A percentile compares a stretch with the other conserved stretches of the same genome.
phyloP scores from a whole-genome alignment of 2,797 vertebrate genomes.

The Sebastes dallii region DNA sequence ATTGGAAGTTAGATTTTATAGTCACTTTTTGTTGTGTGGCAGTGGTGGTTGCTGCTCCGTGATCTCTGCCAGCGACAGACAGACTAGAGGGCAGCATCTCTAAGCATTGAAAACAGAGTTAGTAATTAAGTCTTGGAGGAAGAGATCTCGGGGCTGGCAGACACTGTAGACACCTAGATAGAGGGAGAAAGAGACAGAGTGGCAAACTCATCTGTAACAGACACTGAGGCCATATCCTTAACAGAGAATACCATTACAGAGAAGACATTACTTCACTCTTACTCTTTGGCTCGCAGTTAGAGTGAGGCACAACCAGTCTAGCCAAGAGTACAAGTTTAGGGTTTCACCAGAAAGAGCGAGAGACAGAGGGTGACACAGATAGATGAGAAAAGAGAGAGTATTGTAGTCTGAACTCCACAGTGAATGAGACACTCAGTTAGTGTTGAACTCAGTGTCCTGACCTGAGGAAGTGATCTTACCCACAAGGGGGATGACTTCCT shows the following conservation, averaged over 20 bases:
- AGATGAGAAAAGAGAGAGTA: constrained; percentile 10
- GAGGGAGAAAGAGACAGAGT: constrained; percentile 1
- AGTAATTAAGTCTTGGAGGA: constrained; percentile 25
- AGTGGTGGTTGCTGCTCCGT: neutral
- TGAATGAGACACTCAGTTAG: constrained; percentile 6
- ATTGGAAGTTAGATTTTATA: neutral
- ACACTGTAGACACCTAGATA: constrained; percentile 11
- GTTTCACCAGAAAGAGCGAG: constrained; percentile 22
- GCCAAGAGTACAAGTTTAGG: constrained; percentile 2
- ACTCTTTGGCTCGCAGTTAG: constrained; percentile 6
- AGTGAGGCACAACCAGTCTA: neutral
- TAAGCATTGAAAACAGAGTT: constrained; percentile 6
- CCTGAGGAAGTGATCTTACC: constrained; percentile 14
- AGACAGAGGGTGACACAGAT: constrained; percentile 1
- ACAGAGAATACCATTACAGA: constrained; percentile 35
- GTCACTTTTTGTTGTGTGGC: neutral
- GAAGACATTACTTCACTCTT: constrained; percentile 8
- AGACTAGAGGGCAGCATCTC: neutral
- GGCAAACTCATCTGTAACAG: constrained; percentile 10
- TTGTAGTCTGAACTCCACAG: neutral
- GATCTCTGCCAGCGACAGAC: constrained; percentile 1
- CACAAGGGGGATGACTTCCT: constrained; percentile 9
- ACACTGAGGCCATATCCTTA: constrained; percentile 20
- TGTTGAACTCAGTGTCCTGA: constrained; percentile 2
- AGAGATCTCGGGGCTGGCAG: constrained; percentile 11